Base-by-base conservation (phyloP, 30 jellyfish, hydroid and myxozoan genomes). In the Aurelia sp. region DNA sequence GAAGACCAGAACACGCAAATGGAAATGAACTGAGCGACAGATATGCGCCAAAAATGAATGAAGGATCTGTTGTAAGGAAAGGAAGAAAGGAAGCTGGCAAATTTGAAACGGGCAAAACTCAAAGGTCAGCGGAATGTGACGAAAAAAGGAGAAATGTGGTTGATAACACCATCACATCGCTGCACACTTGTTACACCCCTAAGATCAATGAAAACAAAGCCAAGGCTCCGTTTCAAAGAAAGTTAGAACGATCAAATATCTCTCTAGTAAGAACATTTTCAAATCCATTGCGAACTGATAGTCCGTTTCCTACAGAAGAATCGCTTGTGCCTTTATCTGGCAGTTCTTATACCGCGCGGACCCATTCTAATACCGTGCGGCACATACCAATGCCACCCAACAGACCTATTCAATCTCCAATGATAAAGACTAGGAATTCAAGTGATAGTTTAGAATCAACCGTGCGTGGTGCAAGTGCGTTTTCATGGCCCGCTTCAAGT, bases 401-500 rank as follows among this genome's bases (percentile, higher is more conserved):
- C 7, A 7, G 55, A 6, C 55, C 55, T 44, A 44, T 44, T 44
- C 55, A 44, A 7, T 44, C 55, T 5, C 15, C 55, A 44, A 5
- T 44, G 55, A 44, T 44, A 44, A 44, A 44, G 55, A 44, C 69
- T 62, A n/a, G 31, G 21, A 11, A 8, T 13, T 12, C 23, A 13
- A 18, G 16, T 13, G 59, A 51, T 51, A 31, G 55, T 44, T 9
- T 10, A 44, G 55, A 44, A 44, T 44, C 55, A 0, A 44, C 55
- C 15, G 16, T 44, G 16, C 63, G 76, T 52, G 66, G 68, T 37
- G 27, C 83, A 30, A 67, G 77, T 20, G 84, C 83, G n/a, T 66
- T 52, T 66, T 81, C 91, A 4, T 81, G 91, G 91, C 91, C 84
- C 3, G 91, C 23, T 67, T 66, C 81, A 17, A 67, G 68, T 35